These are phyloP conservation scores for Diachrysia chrysitis DNA, from an alignment of 2,888 invertebrate genomes.

Conservation along the genomic window DNA sequence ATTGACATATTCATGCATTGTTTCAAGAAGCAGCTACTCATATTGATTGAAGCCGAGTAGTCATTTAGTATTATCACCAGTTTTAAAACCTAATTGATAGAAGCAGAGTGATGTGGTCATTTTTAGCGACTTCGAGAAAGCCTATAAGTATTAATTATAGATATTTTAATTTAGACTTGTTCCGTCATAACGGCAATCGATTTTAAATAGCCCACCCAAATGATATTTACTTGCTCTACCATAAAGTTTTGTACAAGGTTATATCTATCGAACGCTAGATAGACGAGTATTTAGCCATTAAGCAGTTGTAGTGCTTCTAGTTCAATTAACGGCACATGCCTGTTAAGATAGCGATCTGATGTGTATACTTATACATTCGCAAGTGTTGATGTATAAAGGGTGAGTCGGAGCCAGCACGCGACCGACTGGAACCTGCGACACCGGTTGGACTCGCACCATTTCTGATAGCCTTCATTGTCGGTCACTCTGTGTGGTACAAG, in stretches of 20 bases:
- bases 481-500: constrained; percentile 65
- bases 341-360: constrained; percentile 55
- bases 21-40: background rate
- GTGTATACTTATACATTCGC: constrained; percentile 52
- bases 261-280: constrained; percentile 27
- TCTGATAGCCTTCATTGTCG: constrained; percentile 75
- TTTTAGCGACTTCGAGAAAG: background rate
- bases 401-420: constrained; percentile 63
- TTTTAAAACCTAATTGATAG: background rate
- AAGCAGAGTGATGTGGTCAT: background rate
- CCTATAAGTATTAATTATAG: background rate
- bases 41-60: background rate
- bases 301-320: constrained; percentile 61
- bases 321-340: constrained; percentile 62
- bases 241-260: constrained; percentile 14
- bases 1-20: constrained; percentile 1
- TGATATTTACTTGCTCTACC: constrained; percentile 21
- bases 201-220: background rate
- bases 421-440: constrained; percentile 65
- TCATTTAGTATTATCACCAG: background rate
- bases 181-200: constrained; percentile 1
- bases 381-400: constrained; percentile 69
- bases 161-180: background rate
- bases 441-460: constrained; percentile 73
- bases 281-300: constrained; percentile 48